Evolutionary conservation across 2,113 vertebrate genomes (phyloP), one percentile per base, ranked within the genome.

Genomic region (Crotophaga sulcirostris): DNA sequence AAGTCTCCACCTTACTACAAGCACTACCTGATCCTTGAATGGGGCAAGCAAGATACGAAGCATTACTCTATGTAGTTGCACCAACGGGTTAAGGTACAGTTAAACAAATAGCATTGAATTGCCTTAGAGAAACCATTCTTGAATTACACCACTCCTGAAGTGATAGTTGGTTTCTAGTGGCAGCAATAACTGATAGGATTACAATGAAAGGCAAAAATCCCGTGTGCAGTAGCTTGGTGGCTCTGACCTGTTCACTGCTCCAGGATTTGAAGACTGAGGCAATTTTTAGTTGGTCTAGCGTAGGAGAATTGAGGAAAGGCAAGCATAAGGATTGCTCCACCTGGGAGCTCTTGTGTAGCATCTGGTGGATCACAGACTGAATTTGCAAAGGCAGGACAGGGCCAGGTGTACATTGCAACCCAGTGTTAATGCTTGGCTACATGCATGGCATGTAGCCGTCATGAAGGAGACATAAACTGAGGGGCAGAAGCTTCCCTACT

Each of bases 391-490:
- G 63, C 26, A 87, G 84, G 81, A 87, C 1, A 7, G 13, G 14
- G 9, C 25, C 68, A 70, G 0, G 1, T 6, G 24, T 56, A 34
- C n/a, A 5, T 0, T 38, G 62, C 24, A 82, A 79, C 8, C 11
- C 11, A 51, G 11, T 18, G 26, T 36, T 55, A 7, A 1, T 40
- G 45, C 36, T 34, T 12, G 8, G 69, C 19, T 63, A 72, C 59
- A 45, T 29, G 33, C 17, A n/a, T 10, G 26, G 63, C 20, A 21
- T 13, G 34, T 34, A 59, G 34, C 21, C 55, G 36, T 54, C 28
- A 55, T 3, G 26, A 83, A 78, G n/a, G 42, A 91, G 44, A 82
- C 26, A 62, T 23, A 64, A 92, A 69, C 5, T 13, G 55, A 77
- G 36, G 59, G 55, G 28, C 24, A 87, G 45, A 45, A 87, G 21